Evolutionary conservation across 2,797 vertebrate genomes (phyloP).

Genomic region (Phataginus tetradactyla): DNA sequence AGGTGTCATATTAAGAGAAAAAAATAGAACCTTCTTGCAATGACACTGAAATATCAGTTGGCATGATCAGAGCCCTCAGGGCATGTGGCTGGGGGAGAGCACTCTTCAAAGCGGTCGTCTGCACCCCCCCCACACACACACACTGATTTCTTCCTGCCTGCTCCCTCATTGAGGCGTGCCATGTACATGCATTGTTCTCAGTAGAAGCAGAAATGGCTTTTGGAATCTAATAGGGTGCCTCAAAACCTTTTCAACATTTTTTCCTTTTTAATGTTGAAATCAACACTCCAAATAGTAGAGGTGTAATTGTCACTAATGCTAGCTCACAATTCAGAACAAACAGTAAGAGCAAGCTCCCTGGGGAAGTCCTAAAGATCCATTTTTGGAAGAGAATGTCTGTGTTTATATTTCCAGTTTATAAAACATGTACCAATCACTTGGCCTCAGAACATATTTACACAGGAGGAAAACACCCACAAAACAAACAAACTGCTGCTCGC

Average conservation of each 20-base stretch:
- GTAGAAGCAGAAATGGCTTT: neutral
- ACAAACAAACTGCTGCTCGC: constrained; percentile 71
- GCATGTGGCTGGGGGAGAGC: neutral
- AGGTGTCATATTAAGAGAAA: neutral
- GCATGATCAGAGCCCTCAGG: neutral
- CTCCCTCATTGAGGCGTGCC: neutral
- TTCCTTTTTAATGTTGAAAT: constrained; percentile 15
- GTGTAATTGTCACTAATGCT: constrained; percentile 23
- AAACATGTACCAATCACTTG: constrained; percentile 74
- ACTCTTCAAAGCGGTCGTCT: neutral
- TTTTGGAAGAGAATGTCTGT: constrained; percentile 82
- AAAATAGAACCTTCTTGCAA: neutral
- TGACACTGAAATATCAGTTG: neutral
- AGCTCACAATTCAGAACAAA: constrained; percentile 45
- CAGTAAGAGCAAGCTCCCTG: constrained; percentile 4
- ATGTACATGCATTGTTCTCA: neutral
- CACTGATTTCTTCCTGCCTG: neutral
- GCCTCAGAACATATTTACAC: constrained; percentile 74
- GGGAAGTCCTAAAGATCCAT: constrained; percentile 59
- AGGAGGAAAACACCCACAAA: constrained; percentile 72
- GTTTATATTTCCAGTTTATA: constrained; percentile 77
- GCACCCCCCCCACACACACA: rapidly evolving
- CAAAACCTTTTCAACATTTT: neutral
- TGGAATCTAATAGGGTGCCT: neutral
- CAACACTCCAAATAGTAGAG: neutral